phyloP scores from a whole-genome alignment of 2,797 vertebrate species.

The Notolepis coatsorum region DNA sequence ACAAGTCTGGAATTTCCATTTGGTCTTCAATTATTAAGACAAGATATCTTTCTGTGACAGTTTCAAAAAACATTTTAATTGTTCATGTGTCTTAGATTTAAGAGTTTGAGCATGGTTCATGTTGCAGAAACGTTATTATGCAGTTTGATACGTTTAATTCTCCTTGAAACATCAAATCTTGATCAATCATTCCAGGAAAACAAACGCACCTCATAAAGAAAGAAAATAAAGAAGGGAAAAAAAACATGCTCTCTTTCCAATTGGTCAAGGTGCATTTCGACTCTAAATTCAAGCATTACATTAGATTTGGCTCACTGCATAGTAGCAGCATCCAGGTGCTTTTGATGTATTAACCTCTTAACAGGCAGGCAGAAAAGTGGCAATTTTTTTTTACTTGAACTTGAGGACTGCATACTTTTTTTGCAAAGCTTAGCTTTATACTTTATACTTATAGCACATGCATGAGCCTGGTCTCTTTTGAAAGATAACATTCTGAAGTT shows the following conservation, averaged over 20 bases:
- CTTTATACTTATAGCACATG: too few species aligned
- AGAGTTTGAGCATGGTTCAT: constrained; percentile 36
- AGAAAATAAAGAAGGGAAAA: too few species aligned
- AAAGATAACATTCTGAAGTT: too few species aligned
- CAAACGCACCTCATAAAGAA: constrained; percentile 21
- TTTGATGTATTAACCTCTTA: too few species aligned
- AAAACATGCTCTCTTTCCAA: constrained; percentile 42
- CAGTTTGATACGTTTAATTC: constrained; percentile 53
- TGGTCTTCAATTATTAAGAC: constrained; percentile 31
- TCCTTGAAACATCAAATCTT: constrained; percentile 40
- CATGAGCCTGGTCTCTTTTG: too few species aligned
- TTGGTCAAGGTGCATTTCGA: constrained; percentile 52
- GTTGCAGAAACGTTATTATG: constrained; percentile 39
- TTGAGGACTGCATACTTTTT: too few species aligned
- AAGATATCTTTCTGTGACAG: constrained; percentile 34
- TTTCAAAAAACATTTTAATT: constrained; percentile 41
- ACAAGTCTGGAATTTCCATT: constrained; percentile 38
- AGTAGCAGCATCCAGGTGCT: constrained; percentile 49
- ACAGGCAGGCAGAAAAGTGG: too few species aligned
- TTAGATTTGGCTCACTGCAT: constrained; percentile 40
- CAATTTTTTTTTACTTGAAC: too few species aligned
- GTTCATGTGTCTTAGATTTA: constrained; percentile 40
- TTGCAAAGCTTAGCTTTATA: too few species aligned
- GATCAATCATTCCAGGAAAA: constrained; percentile 45
- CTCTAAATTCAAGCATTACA: constrained; percentile 52